phyloP scores from a whole-genome alignment of 2,888 invertebrate species.

The Eudemis profundana region DNA sequence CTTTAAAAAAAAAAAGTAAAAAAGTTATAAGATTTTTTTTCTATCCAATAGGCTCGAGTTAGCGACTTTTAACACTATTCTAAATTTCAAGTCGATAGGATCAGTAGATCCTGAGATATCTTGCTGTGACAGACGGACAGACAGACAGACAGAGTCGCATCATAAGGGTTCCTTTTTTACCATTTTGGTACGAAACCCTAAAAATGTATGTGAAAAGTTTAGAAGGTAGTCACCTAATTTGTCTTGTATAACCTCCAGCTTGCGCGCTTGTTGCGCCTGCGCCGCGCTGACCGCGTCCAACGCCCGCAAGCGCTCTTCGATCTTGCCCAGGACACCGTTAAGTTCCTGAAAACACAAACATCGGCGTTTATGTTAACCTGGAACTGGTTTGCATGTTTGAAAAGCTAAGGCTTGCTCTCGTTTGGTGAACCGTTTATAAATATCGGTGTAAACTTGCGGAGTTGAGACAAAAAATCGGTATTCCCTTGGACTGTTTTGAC shows the following conservation, averaged over 20 bases:
- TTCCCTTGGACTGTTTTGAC: too few relatives aligned
- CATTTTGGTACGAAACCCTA: too few relatives aligned
- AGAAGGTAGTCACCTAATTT: slow-evolving; percentile 70
- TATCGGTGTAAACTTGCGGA: slow-evolving; percentile 12
- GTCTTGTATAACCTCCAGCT: slow-evolving; percentile 79
- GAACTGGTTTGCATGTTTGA: slow-evolving; percentile 14
- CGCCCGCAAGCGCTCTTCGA: slow-evolving; percentile 75
- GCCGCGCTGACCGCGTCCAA: slow-evolving; percentile 74
- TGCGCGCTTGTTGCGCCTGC: slow-evolving; percentile 74
- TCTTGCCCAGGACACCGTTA: slow-evolving; percentile 67
- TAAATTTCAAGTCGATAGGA: too few relatives aligned
- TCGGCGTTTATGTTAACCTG: slow-evolving; percentile 2
- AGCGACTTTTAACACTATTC: too few relatives aligned
- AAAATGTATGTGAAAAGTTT: not conserved
- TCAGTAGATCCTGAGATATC: too few relatives aligned
- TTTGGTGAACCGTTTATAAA: slow-evolving; percentile 27
- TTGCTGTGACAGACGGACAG: too few relatives aligned
- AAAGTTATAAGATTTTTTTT: too few relatives aligned
- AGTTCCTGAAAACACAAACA: slow-evolving; percentile 67
- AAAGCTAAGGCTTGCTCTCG: slow-evolving; percentile 14
- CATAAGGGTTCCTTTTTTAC: too few relatives aligned
- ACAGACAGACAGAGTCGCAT: too few relatives aligned
- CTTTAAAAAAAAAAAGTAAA: too few relatives aligned
- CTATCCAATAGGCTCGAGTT: too few relatives aligned
- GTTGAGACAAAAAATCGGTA: too few relatives aligned